phyloP scores from a whole-genome alignment of 2,113 vertebrate species.

The Sander vitreus region DNA sequence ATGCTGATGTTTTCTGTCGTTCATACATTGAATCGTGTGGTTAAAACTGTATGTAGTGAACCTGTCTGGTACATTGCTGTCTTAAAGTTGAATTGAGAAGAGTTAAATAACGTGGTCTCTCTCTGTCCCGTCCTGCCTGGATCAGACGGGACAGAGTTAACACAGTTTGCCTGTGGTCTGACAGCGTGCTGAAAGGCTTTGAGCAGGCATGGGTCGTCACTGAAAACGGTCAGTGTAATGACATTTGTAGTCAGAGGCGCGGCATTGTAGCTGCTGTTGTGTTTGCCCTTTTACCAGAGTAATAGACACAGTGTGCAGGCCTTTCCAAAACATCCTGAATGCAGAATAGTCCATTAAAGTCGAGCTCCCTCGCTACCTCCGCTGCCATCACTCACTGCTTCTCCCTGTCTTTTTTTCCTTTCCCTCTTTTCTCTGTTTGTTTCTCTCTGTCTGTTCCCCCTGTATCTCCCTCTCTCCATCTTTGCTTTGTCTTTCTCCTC shows the following conservation, averaged over 20 bases:
- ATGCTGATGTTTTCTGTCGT: background rate
- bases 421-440: background rate
- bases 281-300: slow-evolving; percentile 24
- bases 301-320: slow-evolving; percentile 26
- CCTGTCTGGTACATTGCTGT: no score
- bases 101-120: background rate
- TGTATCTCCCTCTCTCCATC: background rate
- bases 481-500: background rate
- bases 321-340: slow-evolving; percentile 23
- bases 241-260: slow-evolving; percentile 3
- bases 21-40: background rate
- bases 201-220: background rate
- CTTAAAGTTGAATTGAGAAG: background rate
- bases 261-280: slow-evolving; percentile 3
- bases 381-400: background rate
- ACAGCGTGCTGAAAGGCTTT: background rate
- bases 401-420: background rate
- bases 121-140: background rate
- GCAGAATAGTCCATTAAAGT: slow-evolving; percentile 3
- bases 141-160: background rate
- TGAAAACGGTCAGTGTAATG: slow-evolving; percentile 8
- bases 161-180: background rate
- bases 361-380: background rate
- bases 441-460: background rate
- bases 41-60: background rate